A percentile compares a stretch with the other conserved stretches of the same genome.
phyloP scores from a whole-genome alignment of 2,888 invertebrate genomes.

The Tridacna crocea region DNA sequence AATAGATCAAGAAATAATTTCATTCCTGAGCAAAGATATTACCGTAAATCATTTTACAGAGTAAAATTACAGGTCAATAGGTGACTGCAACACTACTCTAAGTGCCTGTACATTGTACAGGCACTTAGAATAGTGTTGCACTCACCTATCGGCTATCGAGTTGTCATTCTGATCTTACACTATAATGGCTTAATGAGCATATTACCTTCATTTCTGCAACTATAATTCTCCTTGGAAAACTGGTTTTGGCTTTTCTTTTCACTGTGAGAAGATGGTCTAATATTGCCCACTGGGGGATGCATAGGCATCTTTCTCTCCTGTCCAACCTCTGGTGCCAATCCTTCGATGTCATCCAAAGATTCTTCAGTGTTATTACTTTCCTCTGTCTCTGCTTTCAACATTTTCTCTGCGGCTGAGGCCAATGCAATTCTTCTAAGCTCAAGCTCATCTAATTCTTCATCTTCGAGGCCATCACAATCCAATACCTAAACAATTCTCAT shows the following conservation, averaged over 20 bases:
- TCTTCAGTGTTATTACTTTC: conserved; percentile 10
- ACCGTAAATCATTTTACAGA: too few species aligned
- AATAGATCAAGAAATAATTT: too few species aligned
- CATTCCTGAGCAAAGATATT: too few species aligned
- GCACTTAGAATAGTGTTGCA: too few species aligned
- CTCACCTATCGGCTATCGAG: too few species aligned
- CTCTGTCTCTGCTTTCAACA: conserved; percentile 39
- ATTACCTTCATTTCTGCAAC: background rate
- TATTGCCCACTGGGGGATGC: background rate
- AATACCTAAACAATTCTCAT: background rate
- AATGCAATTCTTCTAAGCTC: conserved; percentile 75
- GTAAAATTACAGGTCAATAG: too few species aligned
- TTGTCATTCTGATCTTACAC: too few species aligned
- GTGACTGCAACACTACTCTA: too few species aligned
- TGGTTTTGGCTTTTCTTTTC: background rate
- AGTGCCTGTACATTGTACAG: too few species aligned
- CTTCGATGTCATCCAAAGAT: background rate
- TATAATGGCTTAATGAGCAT: too few species aligned
- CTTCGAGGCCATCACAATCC: conserved; percentile 54
- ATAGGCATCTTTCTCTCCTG: background rate
- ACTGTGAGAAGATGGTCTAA: background rate
- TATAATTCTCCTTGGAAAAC: background rate
- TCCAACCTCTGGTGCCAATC: background rate
- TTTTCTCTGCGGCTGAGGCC: conserved; percentile 62
- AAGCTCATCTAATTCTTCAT: conserved; percentile 70